phyloP scores from a whole-genome alignment of 1,140 invertebrate species.

The Aphelinus atriplicis region DNA sequence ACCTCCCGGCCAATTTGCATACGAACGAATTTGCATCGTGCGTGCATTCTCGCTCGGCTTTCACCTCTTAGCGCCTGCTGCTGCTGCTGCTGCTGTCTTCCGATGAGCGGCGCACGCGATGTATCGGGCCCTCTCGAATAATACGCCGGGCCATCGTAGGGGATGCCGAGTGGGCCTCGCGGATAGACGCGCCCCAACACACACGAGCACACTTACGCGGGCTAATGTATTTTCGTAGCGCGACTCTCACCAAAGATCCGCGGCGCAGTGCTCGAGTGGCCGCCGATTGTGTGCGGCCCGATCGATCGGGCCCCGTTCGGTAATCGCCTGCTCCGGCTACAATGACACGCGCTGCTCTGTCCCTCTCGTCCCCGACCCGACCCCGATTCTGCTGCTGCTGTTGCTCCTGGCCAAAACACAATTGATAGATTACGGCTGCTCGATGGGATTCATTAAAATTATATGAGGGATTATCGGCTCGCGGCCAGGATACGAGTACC shows the following conservation, averaged over 20 bases:
- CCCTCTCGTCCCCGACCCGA: background rate
- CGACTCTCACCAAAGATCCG: background rate
- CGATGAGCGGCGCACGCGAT: background rate
- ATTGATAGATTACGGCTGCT: constrained; percentile 23
- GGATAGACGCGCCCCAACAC: no score
- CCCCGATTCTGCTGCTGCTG: no score
- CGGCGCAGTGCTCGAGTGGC: constrained; percentile 27
- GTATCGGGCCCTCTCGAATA: constrained; percentile 41
- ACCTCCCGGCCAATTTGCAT: constrained; percentile 61
- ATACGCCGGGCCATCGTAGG: constrained; percentile 44
- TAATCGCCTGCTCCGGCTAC: background rate
- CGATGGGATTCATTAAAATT: constrained; percentile 16
- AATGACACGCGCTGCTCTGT: background rate
- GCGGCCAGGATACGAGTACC: no score
- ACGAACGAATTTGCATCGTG: constrained; percentile 65
- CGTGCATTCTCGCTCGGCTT: constrained; percentile 52
- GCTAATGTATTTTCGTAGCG: constrained; percentile 46
- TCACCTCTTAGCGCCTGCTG: background rate
- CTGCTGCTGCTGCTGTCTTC: background rate
- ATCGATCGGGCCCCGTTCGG: background rate
- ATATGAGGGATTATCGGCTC: background rate
- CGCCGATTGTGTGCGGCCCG: constrained; percentile 15
- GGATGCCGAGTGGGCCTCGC: no score
- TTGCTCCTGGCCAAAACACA: background rate
- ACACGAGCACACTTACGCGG: background rate